Percentiles rank a stretch among this genome's conserved stretches.
Evolutionary conservation across 2,113 vertebrate species (phyloP).

Genomic region (Centropus unirufus): DNA sequence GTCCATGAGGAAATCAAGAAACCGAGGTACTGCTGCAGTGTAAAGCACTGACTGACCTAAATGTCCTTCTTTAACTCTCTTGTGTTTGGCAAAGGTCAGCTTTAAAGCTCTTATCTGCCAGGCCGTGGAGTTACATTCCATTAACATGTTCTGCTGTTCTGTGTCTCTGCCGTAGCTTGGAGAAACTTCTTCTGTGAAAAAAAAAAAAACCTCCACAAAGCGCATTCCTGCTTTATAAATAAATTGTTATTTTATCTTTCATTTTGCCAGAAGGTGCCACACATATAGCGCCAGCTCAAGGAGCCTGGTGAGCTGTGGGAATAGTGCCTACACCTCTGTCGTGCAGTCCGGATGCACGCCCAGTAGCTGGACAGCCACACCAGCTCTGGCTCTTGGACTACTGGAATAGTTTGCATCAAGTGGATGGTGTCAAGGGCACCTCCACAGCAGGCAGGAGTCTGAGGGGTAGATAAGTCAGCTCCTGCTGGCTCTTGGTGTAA

Average conservation of each 20-base stretch:
- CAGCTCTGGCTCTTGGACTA: not conserved
- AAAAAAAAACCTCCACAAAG: not conserved
- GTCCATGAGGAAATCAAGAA: not conserved
- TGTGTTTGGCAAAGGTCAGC: not conserved
- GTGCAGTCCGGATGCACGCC: not conserved
- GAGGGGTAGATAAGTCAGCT: not conserved
- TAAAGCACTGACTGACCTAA: not conserved
- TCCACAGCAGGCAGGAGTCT: not conserved
- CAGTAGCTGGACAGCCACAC: fast-evolving
- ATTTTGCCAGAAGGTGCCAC: not conserved
- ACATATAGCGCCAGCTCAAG: not conserved
- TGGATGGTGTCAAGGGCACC: slow-evolving; percentile 43
- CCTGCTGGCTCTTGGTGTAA: not conserved
- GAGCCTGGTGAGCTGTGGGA: not conserved
- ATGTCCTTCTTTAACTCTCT: not conserved
- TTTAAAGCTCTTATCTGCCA: not conserved
- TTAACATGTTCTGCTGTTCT: not conserved
- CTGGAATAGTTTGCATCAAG: not conserved
- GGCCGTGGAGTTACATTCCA: not conserved
- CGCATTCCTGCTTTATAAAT: not conserved
- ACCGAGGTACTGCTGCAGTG: not conserved
- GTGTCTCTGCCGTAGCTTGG: not conserved
- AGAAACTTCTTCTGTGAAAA: not conserved
- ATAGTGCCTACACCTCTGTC: not conserved
- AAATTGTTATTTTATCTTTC: not conserved